phyloP scores from a whole-genome alignment of 2,113 vertebrate species.

The Ochotona princeps region DNA sequence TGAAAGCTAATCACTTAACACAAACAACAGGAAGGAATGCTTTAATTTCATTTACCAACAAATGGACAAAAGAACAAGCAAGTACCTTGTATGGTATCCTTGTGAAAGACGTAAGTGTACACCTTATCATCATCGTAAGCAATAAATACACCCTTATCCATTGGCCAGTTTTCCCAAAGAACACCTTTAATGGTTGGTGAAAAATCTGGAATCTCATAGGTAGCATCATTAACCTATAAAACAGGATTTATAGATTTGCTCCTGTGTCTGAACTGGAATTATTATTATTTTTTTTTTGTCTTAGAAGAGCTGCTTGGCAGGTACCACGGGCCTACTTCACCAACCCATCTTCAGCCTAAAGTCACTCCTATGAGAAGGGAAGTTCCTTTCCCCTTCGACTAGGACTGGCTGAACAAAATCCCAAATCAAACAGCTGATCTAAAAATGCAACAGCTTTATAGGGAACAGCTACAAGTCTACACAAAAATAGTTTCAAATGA shows the following conservation, averaged over 20 bases:
- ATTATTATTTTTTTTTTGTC: neutral
- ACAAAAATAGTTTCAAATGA: constrained; percentile 27
- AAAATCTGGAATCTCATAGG: constrained; percentile 95
- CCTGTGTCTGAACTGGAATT: neutral
- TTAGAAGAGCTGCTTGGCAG: neutral
- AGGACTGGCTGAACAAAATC: neutral
- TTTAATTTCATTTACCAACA: constrained; percentile 23
- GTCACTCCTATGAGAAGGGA: neutral
- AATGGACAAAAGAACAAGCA: neutral
- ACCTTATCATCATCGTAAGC: constrained; percentile 96
- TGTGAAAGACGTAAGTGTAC: constrained; percentile 95
- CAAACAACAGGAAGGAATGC: neutral
- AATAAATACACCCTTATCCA: constrained; percentile 94
- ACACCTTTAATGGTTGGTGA: constrained; percentile 95
- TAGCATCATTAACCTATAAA: constrained; percentile 89
- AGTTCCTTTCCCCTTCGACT: neutral
- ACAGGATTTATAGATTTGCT: constrained; percentile 14
- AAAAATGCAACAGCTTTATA: neutral
- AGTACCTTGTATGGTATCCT: constrained; percentile 95
- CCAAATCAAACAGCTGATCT: neutral
- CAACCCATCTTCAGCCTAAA: neutral
- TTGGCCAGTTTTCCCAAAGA: constrained; percentile 96
- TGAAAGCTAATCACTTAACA: neutral
- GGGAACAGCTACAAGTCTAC: neutral
- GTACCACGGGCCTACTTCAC: neutral